Evolutionary conservation across 2,888 invertebrate species (phyloP), one percentile per base, ranked within the genome.

Genomic region (Lasioglossum leucozonium): DNA sequence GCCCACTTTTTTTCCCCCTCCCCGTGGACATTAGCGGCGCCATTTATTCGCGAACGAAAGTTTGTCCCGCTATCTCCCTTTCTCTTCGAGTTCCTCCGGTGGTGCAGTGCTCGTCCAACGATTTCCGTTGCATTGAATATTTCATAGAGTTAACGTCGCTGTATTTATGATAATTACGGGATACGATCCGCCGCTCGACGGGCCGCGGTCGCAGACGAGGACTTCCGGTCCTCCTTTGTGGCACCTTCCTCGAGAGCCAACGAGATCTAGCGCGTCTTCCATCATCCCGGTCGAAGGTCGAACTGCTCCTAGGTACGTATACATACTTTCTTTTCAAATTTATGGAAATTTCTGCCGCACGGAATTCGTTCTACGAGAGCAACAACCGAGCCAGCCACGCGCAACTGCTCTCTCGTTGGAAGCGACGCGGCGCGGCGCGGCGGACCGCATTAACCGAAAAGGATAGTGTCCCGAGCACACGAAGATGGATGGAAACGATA

Each of bases 81-180:
- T 58, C 58, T 26, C 58, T 22, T 10, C 22, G 18, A 8, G 8
- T 8, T 22, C 6, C 18, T 10, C 51, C 18, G 8, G 22, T 0
- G 58, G 5, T 26, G 26, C 11, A 11, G 26, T n/a, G n/a, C 69
- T 73, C 58, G 80, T 78, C 78, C 76, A 42, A 65, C 74, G 77
- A 55, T 71, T 79, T 62, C 51, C 51, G 73, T 8, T 16, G 40
- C 65, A 78, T 85, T 86, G 90, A 84, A 90, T 90, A 88, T 90
- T 86, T 87, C 90, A 85, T 83, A 75, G 85, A 87, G 84, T 83
- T 84, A 86, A 80, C 86, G 86, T 85, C 81, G 82, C 81, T 82
- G 82, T 85, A 74, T 89, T 90, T 89, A 83, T 83, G 84, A 87
- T 90, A 89, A 90, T 89, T 78, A 81, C 74, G 77, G 62, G 67